phyloP scores from a whole-genome alignment of 2,113 vertebrate species.

The Tyrannus savana region DNA sequence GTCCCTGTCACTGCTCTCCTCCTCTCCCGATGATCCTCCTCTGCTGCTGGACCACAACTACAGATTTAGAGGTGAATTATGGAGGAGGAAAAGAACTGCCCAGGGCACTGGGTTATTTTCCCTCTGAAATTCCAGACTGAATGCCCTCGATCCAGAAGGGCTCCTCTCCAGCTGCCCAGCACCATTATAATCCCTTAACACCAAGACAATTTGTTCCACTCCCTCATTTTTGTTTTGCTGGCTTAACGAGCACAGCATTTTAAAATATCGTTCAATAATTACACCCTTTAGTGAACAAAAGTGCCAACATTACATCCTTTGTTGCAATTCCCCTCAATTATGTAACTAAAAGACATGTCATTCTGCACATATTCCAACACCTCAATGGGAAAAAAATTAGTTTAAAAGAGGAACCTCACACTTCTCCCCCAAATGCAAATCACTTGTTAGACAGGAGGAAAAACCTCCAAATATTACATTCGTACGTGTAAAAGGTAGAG shows the following conservation, averaged over 20 bases:
- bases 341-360: not conserved
- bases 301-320: not conserved
- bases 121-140: not conserved
- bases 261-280: not conserved
- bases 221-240: not conserved
- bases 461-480: not conserved
- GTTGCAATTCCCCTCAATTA: not conserved
- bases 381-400: not conserved
- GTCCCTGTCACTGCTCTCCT: not conserved
- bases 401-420: not conserved
- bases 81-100: not conserved
- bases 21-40: not conserved
- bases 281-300: not conserved
- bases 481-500: not conserved
- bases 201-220: not conserved
- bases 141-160: not conserved
- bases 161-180: not conserved
- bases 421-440: conserved; percentile 1
- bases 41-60: not conserved
- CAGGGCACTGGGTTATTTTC: not conserved
- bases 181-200: not conserved
- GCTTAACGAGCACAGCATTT: not conserved
- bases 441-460: not conserved
- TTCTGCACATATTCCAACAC: not conserved
- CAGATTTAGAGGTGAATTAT: not conserved